Conservation (phyloP, 2,797 vertebrate species). For the Paedocypris micromegethes region DNA sequence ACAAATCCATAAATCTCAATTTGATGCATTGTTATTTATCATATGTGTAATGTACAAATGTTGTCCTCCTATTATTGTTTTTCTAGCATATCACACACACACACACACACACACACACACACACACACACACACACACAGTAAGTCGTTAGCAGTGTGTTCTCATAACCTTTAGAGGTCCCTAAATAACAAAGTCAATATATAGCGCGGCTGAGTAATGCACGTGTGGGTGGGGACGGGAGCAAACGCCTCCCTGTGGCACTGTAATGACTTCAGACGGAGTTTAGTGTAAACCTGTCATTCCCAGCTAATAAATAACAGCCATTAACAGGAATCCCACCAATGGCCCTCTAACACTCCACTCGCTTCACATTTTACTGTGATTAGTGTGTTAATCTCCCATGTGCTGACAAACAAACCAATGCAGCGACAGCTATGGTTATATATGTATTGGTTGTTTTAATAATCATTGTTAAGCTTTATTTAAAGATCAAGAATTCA, state of each 20-base stretch:
- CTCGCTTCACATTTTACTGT: constrained; percentile 13
- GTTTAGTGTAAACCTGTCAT: constrained; percentile 58
- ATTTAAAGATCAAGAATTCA: no score
- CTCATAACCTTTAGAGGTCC: constrained; percentile 12
- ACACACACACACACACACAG: no score
- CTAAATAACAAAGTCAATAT: constrained; percentile 41
- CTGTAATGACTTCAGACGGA: constrained; percentile 62
- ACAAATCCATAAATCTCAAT: no score
- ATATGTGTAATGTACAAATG: no score
- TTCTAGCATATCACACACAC: no score
- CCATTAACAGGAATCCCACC: constrained; percentile 57
- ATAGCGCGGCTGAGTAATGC: constrained; percentile 61
- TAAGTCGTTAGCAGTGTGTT: no score
- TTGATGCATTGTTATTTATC: no score
- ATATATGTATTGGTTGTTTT: no score
- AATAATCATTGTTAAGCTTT: no score
- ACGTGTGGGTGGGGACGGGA: constrained; percentile 42
- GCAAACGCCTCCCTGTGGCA: constrained; percentile 40
- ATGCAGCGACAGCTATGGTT: no score
- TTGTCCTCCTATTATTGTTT: no score
- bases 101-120: no score
- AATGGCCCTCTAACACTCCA: constrained; percentile 53
- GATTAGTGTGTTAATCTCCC: constrained; percentile 22
- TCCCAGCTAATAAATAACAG: constrained; percentile 61
- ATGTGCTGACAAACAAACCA: background rate